These are phyloP conservation scores for Sus cebifrons DNA, from an alignment of 2,797 vertebrate genomes.

Conservation along the genomic window DNA sequence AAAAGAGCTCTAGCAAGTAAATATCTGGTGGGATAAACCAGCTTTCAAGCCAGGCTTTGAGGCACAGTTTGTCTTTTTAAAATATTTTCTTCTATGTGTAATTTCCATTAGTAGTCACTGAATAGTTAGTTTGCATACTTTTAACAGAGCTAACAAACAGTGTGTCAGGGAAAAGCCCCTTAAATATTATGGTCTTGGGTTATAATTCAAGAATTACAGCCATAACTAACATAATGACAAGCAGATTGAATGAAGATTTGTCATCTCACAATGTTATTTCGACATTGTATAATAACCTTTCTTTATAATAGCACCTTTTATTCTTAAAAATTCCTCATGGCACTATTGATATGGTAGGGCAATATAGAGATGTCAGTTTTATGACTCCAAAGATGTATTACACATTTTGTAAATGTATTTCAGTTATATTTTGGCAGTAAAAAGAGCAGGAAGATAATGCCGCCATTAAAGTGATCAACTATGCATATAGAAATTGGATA, in stretches of 20 bases:
- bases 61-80: constrained; percentile 36
- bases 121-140: constrained; percentile 43
- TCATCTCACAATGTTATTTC: constrained; percentile 81
- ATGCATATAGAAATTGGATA: constrained; percentile 78
- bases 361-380: constrained; percentile 81
- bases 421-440: constrained; percentile 84
- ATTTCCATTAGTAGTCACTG: constrained; percentile 50
- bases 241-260: constrained; percentile 81
- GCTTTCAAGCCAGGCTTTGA: constrained; percentile 1
- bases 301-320: constrained; percentile 82
- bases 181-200: constrained; percentile 37
- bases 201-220: constrained; percentile 70
- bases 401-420: constrained; percentile 81
- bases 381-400: constrained; percentile 81
- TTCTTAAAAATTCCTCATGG: constrained; percentile 81
- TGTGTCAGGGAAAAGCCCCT: not conserved
- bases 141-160: constrained; percentile 1
- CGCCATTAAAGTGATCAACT: constrained; percentile 88
- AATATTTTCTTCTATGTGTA: constrained; percentile 43
- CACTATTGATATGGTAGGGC: constrained; percentile 78
- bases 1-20: constrained; percentile 62
- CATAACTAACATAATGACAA: constrained; percentile 80
- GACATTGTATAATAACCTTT: constrained; percentile 79
- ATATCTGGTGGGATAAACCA: constrained; percentile 31
- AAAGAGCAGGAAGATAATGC: constrained; percentile 84